phyloP scores from a whole-genome alignment of 2,113 vertebrate species.

The Oophaga pumilio region DNA sequence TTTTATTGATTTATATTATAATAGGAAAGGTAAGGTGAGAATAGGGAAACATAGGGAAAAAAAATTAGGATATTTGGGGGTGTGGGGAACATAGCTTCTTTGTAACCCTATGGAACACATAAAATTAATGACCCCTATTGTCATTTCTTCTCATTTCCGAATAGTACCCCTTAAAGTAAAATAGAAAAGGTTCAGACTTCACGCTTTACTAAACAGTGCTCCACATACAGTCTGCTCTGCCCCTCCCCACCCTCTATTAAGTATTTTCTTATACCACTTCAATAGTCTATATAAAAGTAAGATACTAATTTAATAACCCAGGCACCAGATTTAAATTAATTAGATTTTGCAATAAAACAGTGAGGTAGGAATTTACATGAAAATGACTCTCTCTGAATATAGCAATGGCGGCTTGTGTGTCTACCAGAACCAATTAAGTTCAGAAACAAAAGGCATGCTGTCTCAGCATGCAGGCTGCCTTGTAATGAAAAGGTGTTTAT shows the following conservation, averaged over 20 bases:
- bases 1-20: too few relatives aligned
- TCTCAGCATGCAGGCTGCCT: conserved; percentile 49
- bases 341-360: conserved; percentile 59
- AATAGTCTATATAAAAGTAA: conserved; percentile 65
- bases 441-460: conserved; percentile 46
- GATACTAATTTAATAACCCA: conserved; percentile 65
- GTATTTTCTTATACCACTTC: conserved; percentile 58
- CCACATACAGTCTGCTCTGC: background rate
- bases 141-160: background rate
- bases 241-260: conserved; percentile 39
- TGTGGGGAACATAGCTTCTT: too few relatives aligned
- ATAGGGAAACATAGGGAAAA: too few relatives aligned
- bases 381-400: conserved; percentile 55
- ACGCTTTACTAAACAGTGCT: conserved; percentile 19
- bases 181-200: background rate
- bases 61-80: too few relatives aligned
- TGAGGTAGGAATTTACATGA: conserved; percentile 60
- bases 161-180: background rate
- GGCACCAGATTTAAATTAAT: conserved; percentile 66
- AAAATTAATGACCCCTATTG: background rate
- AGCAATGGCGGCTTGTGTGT: conserved; percentile 18
- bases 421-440: conserved; percentile 57
- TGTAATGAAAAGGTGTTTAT: conserved; percentile 55
- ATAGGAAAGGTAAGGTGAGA: too few relatives aligned
- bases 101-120: background rate